Percentiles rank a stretch among this genome's conserved stretches.
Conservation (phyloP, 2,888 invertebrate species). For the Zootermopsis nevadensis region DNA sequence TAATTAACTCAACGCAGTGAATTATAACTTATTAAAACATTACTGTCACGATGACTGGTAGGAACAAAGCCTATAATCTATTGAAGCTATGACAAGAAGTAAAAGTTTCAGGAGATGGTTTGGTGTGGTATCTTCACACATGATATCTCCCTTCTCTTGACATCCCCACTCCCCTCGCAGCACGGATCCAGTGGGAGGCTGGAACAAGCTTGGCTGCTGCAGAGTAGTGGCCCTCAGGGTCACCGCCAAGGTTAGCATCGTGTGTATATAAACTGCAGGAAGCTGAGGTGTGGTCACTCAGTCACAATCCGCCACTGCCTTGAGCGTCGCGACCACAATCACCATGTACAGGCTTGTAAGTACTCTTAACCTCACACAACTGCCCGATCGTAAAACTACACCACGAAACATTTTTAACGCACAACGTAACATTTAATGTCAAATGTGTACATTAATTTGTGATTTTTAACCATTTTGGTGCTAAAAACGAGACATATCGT, state of each 20-base stretch:
- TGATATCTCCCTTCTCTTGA: background rate
- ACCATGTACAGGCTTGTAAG: conserved; percentile 53
- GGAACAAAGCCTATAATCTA: background rate
- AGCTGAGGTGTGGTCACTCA: conserved; percentile 29
- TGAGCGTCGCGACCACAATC: conserved; percentile 41
- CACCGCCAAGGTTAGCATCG: conserved; percentile 43
- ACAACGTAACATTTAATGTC: too few species aligned
- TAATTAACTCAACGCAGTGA: background rate
- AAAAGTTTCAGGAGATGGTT: background rate
- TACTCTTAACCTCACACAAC: conserved; percentile 21
- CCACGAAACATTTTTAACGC: background rate
- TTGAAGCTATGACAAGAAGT: background rate
- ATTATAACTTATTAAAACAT: too few species aligned
- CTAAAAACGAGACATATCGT: too few species aligned
- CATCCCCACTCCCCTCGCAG: background rate
- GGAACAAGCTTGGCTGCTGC: background rate
- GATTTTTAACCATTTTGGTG: too few species aligned
- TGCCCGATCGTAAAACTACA: too few species aligned
- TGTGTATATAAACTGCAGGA: conserved; percentile 45
- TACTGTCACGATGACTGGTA: background rate
- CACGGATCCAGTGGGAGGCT: conserved; percentile 7
- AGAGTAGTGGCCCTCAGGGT: conserved; percentile 42
- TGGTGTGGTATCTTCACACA: background rate
- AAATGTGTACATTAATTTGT: too few species aligned
- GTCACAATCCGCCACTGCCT: conserved; percentile 32